These are phyloP conservation scores for Acrobeloides nanus DNA, from an alignment of 2,888 invertebrate species.

Conservation along the genomic window DNA sequence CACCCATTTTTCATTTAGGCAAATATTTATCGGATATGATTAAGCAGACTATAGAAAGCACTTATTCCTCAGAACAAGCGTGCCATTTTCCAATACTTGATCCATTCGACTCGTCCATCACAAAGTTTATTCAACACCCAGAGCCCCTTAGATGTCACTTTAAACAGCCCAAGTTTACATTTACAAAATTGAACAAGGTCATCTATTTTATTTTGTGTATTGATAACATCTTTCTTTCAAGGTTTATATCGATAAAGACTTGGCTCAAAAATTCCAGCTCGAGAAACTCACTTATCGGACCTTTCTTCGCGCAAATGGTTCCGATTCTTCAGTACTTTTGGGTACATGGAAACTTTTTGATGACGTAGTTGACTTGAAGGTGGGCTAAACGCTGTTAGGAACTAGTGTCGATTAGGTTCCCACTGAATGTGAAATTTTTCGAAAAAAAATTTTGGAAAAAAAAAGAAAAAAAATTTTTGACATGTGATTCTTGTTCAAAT, in stretches of 20 bases:
- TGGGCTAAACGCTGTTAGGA: no score
- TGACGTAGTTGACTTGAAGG: neutral
- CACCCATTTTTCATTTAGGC: neutral
- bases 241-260: slow-evolving; percentile 7
- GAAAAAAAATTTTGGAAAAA: no score
- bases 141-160: slow-evolving; percentile 14
- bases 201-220: neutral
- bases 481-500: neutral
- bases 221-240: neutral
- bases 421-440: no score
- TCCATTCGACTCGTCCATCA: slow-evolving; percentile 28
- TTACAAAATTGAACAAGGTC: slow-evolving; percentile 7
- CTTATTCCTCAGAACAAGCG: slow-evolving; percentile 17
- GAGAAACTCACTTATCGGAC: slow-evolving; percentile 7
- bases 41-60: neutral
- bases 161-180: slow-evolving; percentile 15
- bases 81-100: slow-evolving; percentile 29
- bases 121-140: slow-evolving; percentile 18
- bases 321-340: slow-evolving; percentile 12
- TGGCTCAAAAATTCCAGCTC: slow-evolving; percentile 8
- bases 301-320: slow-evolving; percentile 12
- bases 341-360: slow-evolving; percentile 3
- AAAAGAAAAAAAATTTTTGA: neutral
- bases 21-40: neutral
- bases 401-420: no score